A percentile compares a stretch with the other conserved stretches of the same genome.
Conservation (phyloP, 2,113 vertebrate genomes). For the Poecilia latipinna region DNA sequence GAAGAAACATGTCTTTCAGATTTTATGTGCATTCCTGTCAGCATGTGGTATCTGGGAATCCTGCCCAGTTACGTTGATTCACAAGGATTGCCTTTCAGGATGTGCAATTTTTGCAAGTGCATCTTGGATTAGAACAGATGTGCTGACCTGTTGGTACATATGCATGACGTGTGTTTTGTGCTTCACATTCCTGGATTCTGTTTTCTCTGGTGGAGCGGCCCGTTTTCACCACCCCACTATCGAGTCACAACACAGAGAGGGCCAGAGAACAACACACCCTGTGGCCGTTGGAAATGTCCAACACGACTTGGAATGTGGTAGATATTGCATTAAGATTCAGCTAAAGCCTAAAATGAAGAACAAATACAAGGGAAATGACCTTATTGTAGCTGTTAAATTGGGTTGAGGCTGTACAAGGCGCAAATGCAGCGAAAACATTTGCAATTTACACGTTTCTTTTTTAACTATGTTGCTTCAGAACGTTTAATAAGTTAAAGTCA, state of each 20-base stretch:
- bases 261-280: neutral
- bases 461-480: no score
- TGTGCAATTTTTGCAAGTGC: neutral
- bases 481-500: neutral
- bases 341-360: no score
- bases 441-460: no score
- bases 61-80: neutral
- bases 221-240: conserved; percentile 30
- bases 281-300: conserved; percentile 4
- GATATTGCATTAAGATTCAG: no score
- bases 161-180: conserved; percentile 32
- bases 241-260: conserved; percentile 40
- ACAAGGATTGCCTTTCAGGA: neutral
- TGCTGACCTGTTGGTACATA: neutral
- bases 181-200: conserved; percentile 35
- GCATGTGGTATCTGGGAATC: neutral
- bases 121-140: conserved; percentile 1
- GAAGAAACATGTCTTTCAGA: no score
- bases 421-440: no score
- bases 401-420: no score
- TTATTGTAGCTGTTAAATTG: no score
- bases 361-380: no score
- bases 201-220: conserved; percentile 34
- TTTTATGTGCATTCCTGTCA: neutral
- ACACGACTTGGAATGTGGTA: no score